A percentile compares a stretch with the other conserved stretches of the same genome.
phyloP scores from a whole-genome alignment of 2,113 vertebrate genomes.

The Rhadina sibilatrix region DNA sequence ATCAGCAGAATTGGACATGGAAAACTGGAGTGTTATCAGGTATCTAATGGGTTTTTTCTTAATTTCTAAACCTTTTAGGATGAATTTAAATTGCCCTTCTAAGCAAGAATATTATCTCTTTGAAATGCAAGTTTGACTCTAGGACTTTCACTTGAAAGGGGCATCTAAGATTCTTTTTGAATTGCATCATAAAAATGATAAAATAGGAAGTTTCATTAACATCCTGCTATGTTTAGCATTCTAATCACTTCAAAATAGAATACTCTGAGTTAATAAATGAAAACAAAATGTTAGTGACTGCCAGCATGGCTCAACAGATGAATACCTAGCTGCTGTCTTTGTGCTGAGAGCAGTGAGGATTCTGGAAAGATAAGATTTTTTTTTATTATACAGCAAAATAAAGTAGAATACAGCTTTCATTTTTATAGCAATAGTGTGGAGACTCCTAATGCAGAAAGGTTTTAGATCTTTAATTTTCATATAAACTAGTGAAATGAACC shows the following conservation, averaged over 20 bases:
- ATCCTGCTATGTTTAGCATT: not conserved
- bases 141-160: not conserved
- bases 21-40: not conserved
- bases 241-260: not conserved
- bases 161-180: not conserved
- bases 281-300: not conserved
- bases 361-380: not conserved
- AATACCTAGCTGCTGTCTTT: not conserved
- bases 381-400: not conserved
- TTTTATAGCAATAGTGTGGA: not conserved
- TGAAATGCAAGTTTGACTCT: not conserved
- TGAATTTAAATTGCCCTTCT: not conserved
- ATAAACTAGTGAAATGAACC: not conserved
- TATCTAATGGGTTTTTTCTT: not conserved
- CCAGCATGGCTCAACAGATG: not conserved
- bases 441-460: not conserved
- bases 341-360: not conserved
- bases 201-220: not conserved
- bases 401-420: not conserved
- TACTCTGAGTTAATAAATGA: not conserved
- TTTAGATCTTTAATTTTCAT: not conserved
- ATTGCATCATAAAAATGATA: not conserved
- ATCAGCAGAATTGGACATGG: not conserved
- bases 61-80: not conserved
- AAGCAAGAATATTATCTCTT: not conserved